Evolutionary conservation across 2,113 vertebrate species (phyloP).

Genomic region (Istiophorus platypterus): DNA sequence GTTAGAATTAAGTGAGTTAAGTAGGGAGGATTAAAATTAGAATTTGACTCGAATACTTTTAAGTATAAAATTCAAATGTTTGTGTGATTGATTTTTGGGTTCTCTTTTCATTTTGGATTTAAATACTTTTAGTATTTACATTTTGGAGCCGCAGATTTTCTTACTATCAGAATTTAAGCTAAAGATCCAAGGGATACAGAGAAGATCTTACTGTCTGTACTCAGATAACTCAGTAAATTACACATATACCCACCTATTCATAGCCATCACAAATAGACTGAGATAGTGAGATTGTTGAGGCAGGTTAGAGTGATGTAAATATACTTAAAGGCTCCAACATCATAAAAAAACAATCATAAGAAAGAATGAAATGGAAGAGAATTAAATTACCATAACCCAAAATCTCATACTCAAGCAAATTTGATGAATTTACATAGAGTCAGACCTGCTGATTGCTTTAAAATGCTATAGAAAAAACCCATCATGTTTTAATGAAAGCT

Average conservation of each 20-base stretch:
- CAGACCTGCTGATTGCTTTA: neutral
- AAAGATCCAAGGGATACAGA: neutral
- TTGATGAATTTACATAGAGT: neutral
- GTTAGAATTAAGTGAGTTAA: conserved; percentile 28
- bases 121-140: neutral
- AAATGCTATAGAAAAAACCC: neutral
- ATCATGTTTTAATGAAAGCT: neutral
- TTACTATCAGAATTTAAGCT: neutral
- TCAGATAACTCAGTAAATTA: neutral
- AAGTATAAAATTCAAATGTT: conserved; percentile 17
- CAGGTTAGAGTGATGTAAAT: too few relatives aligned
- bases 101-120: neutral
- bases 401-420: neutral
- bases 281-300: too few relatives aligned
- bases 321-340: too few relatives aligned
- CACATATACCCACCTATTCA: too few relatives aligned
- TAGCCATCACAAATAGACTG: too few relatives aligned
- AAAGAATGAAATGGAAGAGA: too few relatives aligned
- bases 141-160: neutral
- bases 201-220: neutral
- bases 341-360: too few relatives aligned
- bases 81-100: neutral
- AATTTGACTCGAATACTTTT: conserved; percentile 7
- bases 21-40: conserved; percentile 4
- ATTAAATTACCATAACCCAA: neutral